Percentiles rank a stretch among this genome's conserved stretches.
phyloP scores from a whole-genome alignment of 2,888 invertebrate species.

The Synanthedon tipuliformis region DNA sequence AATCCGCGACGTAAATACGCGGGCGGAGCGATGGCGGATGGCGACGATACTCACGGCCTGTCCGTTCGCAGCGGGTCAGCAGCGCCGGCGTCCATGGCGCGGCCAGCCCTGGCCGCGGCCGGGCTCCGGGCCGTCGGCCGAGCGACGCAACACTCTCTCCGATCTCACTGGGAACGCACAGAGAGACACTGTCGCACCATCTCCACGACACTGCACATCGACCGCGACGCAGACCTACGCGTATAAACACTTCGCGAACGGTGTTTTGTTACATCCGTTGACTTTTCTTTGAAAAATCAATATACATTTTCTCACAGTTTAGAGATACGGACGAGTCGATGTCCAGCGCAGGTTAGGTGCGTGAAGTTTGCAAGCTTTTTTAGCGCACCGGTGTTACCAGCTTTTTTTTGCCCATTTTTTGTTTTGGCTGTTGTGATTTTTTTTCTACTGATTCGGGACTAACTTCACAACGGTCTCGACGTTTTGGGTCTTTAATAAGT shows the following conservation, averaged over 20 bases:
- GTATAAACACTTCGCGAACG: slow-evolving; percentile 68
- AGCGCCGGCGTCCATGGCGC: slow-evolving; percentile 65
- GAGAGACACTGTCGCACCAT: slow-evolving; percentile 65
- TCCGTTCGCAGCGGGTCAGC: slow-evolving; percentile 63
- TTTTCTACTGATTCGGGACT: slow-evolving; percentile 57
- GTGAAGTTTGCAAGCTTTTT: slow-evolving; percentile 73
- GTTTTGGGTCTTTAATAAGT: slow-evolving; percentile 54
- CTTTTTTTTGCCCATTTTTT: slow-evolving; percentile 70
- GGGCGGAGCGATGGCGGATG: slow-evolving; percentile 28
- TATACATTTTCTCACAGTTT: slow-evolving; percentile 71
- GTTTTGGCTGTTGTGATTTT: slow-evolving; percentile 69
- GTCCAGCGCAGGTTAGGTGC: slow-evolving; percentile 72
- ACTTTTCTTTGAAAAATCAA: slow-evolving; percentile 73
- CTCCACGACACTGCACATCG: slow-evolving; percentile 63
- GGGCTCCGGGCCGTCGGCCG: slow-evolving; percentile 54
- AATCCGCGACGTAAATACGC: slow-evolving; percentile 46
- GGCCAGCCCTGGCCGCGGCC: slow-evolving; percentile 66
- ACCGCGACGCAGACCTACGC: slow-evolving; percentile 59
- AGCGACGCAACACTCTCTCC: slow-evolving; percentile 65
- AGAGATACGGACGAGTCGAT: slow-evolving; percentile 69
- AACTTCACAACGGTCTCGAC: slow-evolving; percentile 43
- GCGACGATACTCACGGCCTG: slow-evolving; percentile 63
- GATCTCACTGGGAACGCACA: slow-evolving; percentile 64
- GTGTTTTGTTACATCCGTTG: slow-evolving; percentile 71
- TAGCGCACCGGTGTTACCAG: slow-evolving; percentile 72